Base-by-base conservation (phyloP, 2,888 invertebrate species). In the Ophonus ardosiacus region DNA sequence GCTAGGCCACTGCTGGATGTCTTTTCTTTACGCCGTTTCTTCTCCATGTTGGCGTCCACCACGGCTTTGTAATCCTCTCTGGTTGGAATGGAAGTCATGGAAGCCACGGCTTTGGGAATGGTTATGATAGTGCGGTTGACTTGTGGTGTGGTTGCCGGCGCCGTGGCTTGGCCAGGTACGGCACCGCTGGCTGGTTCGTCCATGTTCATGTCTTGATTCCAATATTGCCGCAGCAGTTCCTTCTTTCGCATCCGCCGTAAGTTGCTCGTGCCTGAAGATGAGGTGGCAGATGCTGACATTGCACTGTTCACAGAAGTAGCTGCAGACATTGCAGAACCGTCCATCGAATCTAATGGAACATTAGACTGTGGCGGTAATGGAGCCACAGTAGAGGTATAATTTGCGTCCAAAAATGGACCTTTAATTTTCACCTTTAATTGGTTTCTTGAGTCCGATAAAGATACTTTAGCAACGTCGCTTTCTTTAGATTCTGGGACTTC, bases 371-470 rank as follows among this genome's bases (percentile, higher is more conserved):
- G 94, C 0, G 92, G 93, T n/a, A 93, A 91, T 3, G 94, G 93
- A 68, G 93, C 92, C 0, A 93, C 92, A 0, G 93, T 93, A 82
- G 94, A 93, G 1, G 95, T 93, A 56, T 95, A 96, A 89, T 96
- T 96, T 0, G 93, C 94, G 88, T 97, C 96, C 86, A 96, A 93
- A 88, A 96, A 95, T 0, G 97, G 97, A 2, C 97, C 97, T 90
- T 98, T 97, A 86, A 97, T 97, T 91, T 98, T 98, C 0, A 98
- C 95, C 90, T 97, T 97, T 4, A 98, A 92, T 89, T 97, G 97
- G 91, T 97, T 97, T 40, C 97, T 93, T 0, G 97, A 96, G 90
- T 97, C 97, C 0, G 95, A 95, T 0, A 96, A 91, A 0, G 96
- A 95, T 0, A 96, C 95, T 89, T 96, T 96, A 2, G 94, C 95